These are phyloP conservation scores for Agrypnia vestita DNA, from an alignment of 1,140 invertebrate genomes.

Conservation along the genomic window DNA sequence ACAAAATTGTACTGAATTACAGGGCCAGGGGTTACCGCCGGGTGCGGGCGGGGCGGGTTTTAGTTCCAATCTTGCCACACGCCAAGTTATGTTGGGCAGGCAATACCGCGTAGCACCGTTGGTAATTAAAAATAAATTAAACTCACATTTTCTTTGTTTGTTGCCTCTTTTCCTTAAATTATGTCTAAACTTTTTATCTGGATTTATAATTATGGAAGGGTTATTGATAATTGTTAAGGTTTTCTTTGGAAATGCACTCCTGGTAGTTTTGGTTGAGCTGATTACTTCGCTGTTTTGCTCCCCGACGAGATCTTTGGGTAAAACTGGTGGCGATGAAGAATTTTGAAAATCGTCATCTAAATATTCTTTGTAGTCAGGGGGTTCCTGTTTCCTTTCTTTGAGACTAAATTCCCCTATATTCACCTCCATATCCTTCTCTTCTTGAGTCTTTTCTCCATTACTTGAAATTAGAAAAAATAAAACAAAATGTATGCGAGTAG, in stretches of 20 bases:
- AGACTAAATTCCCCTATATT: background rate
- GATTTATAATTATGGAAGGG: conserved; percentile 30
- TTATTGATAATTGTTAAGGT: conserved; percentile 30
- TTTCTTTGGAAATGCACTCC: background rate
- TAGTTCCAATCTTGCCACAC: too few species aligned
- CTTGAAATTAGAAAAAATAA: background rate
- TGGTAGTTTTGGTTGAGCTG: background rate
- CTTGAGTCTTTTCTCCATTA: background rate
- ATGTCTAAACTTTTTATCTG: background rate
- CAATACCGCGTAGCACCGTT: too few species aligned
- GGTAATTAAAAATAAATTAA: background rate
- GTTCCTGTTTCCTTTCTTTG: conserved; percentile 30
- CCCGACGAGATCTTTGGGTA: background rate
- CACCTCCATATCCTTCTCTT: background rate
- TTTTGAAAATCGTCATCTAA: conserved; percentile 49
- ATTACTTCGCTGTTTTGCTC: background rate
- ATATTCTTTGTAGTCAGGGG: conserved; percentile 43
- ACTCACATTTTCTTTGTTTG: conserved; percentile 45
- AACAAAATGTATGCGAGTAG: background rate
- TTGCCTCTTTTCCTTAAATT: conserved; percentile 1
- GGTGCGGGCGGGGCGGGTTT: too few species aligned
- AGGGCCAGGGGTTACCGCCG: too few species aligned
- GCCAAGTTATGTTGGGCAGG: too few species aligned
- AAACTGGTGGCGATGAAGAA: background rate
- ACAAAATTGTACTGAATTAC: too few species aligned